A percentile compares a stretch with the other conserved stretches of the same genome.
Conservation (phyloP, 1,140 invertebrate species). For the Carposina sasakii region DNA sequence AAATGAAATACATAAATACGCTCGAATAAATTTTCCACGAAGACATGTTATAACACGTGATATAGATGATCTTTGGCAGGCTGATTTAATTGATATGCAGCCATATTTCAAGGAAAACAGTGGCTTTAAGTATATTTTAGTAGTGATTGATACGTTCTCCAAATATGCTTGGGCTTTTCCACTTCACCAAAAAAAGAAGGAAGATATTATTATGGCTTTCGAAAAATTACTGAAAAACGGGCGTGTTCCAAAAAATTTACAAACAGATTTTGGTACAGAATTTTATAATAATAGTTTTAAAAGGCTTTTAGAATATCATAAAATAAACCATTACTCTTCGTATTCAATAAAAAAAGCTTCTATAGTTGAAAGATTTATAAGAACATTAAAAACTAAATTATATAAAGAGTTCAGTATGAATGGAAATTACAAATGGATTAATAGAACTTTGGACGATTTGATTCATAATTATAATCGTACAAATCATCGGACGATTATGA, state of each 20-base stretch:
- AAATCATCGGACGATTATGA: slow-evolving; percentile 45
- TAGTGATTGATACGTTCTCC: slow-evolving; percentile 63
- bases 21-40: slow-evolving; percentile 45
- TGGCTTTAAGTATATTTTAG: slow-evolving; percentile 59
- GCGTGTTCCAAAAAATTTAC: slow-evolving; percentile 52
- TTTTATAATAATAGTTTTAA: slow-evolving; percentile 57
- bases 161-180: slow-evolving; percentile 65
- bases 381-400: slow-evolving; percentile 63
- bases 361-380: slow-evolving; percentile 64
- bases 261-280: slow-evolving; percentile 62
- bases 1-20: slow-evolving; percentile 46
- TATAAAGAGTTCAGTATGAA: slow-evolving; percentile 58
- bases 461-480: slow-evolving; percentile 58
- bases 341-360: slow-evolving; percentile 60
- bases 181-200: slow-evolving; percentile 62
- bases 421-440: slow-evolving; percentile 52
- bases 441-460: slow-evolving; percentile 41
- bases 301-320: too few relatives aligned
- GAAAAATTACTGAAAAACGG: slow-evolving; percentile 25
- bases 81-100: slow-evolving; percentile 55
- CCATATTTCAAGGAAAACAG: slow-evolving; percentile 44
- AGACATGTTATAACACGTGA: slow-evolving; percentile 39
- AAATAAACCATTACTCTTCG: slow-evolving; percentile 63
- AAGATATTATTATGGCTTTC: slow-evolving; percentile 28
- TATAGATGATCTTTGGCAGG: slow-evolving; percentile 55